A percentile compares a stretch with the other conserved stretches of the same genome.
Evolutionary conservation across 2,888 invertebrate species (phyloP).

Genomic region (Ctena decussata): DNA sequence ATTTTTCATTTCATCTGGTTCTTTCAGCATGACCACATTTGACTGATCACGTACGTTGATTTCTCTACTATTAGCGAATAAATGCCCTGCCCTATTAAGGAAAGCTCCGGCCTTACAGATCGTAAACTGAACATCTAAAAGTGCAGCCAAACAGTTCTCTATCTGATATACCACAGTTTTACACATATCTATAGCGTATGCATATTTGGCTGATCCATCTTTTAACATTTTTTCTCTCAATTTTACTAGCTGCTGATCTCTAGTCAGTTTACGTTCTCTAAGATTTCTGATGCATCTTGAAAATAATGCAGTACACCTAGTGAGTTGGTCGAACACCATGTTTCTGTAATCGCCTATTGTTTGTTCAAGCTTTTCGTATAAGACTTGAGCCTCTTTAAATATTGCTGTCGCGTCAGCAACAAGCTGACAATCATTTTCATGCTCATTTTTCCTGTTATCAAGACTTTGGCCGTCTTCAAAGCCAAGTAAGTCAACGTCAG

Average conservation of each 20-base stretch:
- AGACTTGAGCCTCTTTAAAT: neutral
- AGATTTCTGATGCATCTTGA: neutral
- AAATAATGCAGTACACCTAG: neutral
- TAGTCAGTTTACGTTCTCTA: neutral
- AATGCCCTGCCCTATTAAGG: neutral
- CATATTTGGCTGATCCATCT: neutral
- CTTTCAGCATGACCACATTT: neutral
- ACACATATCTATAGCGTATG: neutral
- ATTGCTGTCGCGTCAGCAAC: neutral
- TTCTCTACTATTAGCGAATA: neutral
- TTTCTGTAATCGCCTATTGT: neutral
- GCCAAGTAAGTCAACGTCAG: neutral
- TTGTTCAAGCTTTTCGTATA: neutral
- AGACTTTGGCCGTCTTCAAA: neutral
- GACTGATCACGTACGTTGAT: neutral
- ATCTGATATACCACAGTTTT: neutral
- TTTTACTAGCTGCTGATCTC: neutral
- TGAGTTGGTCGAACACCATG: neutral
- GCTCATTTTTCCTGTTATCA: neutral
- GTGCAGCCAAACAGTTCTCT: neutral
- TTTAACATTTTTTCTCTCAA: neutral
- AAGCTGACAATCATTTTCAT: neutral
- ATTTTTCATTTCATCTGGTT: neutral
- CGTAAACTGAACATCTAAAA: neutral
- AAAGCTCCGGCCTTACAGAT: neutral